Evolutionary conservation across 2,888 invertebrate genomes (phyloP), one percentile per base, ranked within the genome.

Genomic region (Drymonia ruficornis): DNA sequence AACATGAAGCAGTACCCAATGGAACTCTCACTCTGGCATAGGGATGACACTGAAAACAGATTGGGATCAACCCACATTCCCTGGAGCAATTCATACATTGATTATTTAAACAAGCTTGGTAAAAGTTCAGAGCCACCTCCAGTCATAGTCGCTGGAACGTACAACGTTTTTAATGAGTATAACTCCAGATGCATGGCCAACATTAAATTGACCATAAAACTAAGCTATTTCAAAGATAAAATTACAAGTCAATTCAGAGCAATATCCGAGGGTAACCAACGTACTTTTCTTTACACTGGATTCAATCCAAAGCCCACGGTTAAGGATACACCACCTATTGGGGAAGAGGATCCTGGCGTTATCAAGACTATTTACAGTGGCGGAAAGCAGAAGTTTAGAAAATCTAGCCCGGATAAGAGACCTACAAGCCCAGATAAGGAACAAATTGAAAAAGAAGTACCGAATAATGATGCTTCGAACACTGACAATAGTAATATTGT

Each of bases 1-100:
- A 72, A 70, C 18, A 90, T 91, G 90, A 75, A 72, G 54, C 62
- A 65, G 18, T 78, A 78, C 67, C 86, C 89, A 6, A 76, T 92
- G 55, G 79, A 86, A 62, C 40, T 92, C 50, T 76, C 76, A 1
- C 51, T 91, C 5, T 84, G 78, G 63, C 78, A 71, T 53, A 83
- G 77, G 60, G 57, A 63, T 19, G 52, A 76, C 13, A 66, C 70
- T 1, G 60, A 72, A 19, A 62, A 67, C 47, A 78, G 70, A 63
- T 51, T 87, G 36, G 91, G 88, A 1, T 81, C 78, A 1, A 72
- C 78, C 11, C 56, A 69, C 12, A 78, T 91, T 50, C 79, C 83
- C 0, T 91, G 91, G 91, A 78, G 70, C 55, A 59, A 67, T 9
- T 50, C 56, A 8, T 85, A 68, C 54, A 70, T 81, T 23, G 72